phyloP scores from a whole-genome alignment of 1,140 invertebrate genomes.

The Pseudomyrmex cubaensis region DNA sequence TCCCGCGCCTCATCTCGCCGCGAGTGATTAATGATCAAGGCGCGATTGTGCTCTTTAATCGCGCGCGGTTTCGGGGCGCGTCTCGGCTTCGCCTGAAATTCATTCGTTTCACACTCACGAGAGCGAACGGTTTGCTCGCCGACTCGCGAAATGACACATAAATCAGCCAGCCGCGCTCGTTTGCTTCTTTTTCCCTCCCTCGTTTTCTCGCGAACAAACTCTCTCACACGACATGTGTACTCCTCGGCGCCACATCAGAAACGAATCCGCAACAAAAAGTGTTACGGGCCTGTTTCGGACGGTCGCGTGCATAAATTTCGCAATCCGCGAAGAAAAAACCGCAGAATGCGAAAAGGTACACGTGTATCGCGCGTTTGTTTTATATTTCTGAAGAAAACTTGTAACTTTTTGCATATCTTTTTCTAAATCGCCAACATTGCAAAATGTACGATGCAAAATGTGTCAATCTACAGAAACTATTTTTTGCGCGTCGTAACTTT shows the following conservation, averaged over 20 bases:
- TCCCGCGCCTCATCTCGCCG: slow-evolving; percentile 9
- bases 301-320: not conserved
- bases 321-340: not conserved
- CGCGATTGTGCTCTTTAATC: slow-evolving; percentile 31
- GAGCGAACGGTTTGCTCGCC: slow-evolving; percentile 13
- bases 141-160: slow-evolving; percentile 41
- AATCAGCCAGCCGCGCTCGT: slow-evolving; percentile 22
- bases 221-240: slow-evolving; percentile 10
- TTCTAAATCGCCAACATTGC: not conserved
- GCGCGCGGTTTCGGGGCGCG: slow-evolving; percentile 21
- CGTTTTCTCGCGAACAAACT: not conserved
- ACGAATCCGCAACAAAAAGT: slow-evolving; percentile 32
- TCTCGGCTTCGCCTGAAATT: slow-evolving; percentile 34
- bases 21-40: slow-evolving; percentile 42
- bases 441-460: not conserved
- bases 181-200: slow-evolving; percentile 12
- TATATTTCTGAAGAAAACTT: not conserved
- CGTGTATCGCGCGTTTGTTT: not conserved
- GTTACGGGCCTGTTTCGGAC: slow-evolving; percentile 10
- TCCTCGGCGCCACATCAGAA: not conserved
- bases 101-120: slow-evolving; percentile 45
- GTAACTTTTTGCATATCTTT: not conserved
- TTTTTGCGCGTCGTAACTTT: not conserved
- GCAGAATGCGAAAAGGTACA: not conserved
- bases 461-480: not conserved